Base-by-base conservation (phyloP, 2,113 vertebrate species). In the Passer montanus region DNA sequence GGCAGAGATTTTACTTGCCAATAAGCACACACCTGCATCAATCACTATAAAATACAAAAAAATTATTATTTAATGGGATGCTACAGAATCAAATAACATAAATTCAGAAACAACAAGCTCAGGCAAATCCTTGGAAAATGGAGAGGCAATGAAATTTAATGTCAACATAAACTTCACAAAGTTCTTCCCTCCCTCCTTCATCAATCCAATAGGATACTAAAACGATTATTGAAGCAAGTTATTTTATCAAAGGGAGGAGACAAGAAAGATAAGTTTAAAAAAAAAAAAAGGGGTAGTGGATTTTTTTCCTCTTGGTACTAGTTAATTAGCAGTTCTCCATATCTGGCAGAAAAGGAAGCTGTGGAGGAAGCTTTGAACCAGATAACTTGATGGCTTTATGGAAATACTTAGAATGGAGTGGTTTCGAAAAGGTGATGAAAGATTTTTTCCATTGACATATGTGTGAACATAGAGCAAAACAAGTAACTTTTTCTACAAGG, bases 1-100 rank as follows among this genome's bases (percentile, higher is more conserved):
- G 67, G 18, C 24, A 83, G 79, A 46, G 33, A 59, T 85, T 88
- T 93, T 94, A 66, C 41, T 76, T 90, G 27, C 13, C 63, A 90
- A 39, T 46, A 82, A 90, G 39, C 27, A 86, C 35, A 64, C 4
- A 77, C 12, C 13, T 70, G 23, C 28, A 46, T 27, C 49, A 13
- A 70, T 94, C 50, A 77, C 33, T 87, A 50, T 35, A 74, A 92
- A 92, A 73, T 49, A 80, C 22, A 28, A 53, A 3, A 59, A 86
- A 87, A 74, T 23, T n/a, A 59, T 79, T 79, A n/a, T 66, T 89
- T 73, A 23, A 30, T 80, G 28, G 55, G 20, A 77, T 89, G 23
- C 9, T 67, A 69, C 11, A 67, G 22, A 62, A 74, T 70, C n/a
- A 81, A 92, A 77, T 30, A 84, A 70, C 50, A 50, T 31, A 81